Evolutionary conservation across 2,888 invertebrate species (phyloP), one percentile per base, ranked within the genome.

Genomic region (Julus scanicus): DNA sequence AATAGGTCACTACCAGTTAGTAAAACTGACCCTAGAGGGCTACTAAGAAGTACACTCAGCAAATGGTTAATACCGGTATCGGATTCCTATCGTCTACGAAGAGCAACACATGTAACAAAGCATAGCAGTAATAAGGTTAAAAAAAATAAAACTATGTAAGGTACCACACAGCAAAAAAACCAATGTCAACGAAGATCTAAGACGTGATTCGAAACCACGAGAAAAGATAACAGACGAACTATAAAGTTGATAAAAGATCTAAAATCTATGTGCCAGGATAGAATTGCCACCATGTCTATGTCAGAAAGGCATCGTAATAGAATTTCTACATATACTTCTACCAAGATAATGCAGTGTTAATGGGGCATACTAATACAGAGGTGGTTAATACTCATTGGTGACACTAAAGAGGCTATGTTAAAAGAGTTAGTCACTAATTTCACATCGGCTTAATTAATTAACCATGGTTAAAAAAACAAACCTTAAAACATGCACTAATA

Each of bases 61-160:
- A 29, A 85, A 20, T 44, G 85, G 85, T 85, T 85, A 85, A 85
- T 85, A 85, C 85, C 49, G 44, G 20, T 85, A 9, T 85, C 15
- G 49, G 48, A 71, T 13, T 80, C 80, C 15, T 80, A 80, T 15
- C 80, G 37, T 37, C 80, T 80, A 80, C 9, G 29, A 85, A 17
- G 44, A 48, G 44, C 11, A 84, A 85, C 85, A 49, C 49, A n/a
- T 85, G 85, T 85, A 85, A 85, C 85, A 85, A 85, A 85, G 85
- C 85, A 85, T 85, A 85, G 85, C 85, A 85, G 85, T 85, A 85
- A 44, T 29, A 4, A 48, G 85, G 48, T 44, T 44, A 29, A 29
- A 49, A 83, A n/a, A 53, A 15, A 17, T 29, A 53, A 53, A 80
- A 80, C 80, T 80, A 80, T 80, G 29, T 39, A 80, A 80, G 37